Evolutionary conservation across 1,140 invertebrate genomes (phyloP).

Genomic region (Diabrotica undecimpunctata): DNA sequence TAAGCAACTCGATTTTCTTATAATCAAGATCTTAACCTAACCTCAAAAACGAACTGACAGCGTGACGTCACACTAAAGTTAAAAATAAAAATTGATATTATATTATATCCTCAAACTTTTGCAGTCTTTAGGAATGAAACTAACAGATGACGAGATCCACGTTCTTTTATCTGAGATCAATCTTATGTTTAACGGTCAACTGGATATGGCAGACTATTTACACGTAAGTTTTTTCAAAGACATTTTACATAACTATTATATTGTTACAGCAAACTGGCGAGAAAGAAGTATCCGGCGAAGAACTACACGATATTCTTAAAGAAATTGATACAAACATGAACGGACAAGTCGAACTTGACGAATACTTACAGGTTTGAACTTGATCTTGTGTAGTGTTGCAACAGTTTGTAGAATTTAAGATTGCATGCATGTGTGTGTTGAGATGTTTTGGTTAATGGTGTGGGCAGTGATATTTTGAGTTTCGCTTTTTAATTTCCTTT

Average conservation of each 20-base stretch:
- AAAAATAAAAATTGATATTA: too few species aligned
- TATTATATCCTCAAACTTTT: neutral
- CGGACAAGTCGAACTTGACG: slow-evolving; percentile 97
- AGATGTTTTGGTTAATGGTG: neutral
- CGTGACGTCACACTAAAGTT: too few species aligned
- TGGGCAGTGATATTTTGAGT: slow-evolving; percentile 13
- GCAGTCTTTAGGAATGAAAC: slow-evolving; percentile 56
- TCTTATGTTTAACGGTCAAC: slow-evolving; percentile 62
- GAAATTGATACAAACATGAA: slow-evolving; percentile 99
- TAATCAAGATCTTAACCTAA: too few species aligned
- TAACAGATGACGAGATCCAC: slow-evolving; percentile 62
- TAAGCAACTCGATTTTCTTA: too few species aligned
- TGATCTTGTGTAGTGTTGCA: neutral
- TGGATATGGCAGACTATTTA: slow-evolving; percentile 69
- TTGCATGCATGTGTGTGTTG: slow-evolving; percentile 20
- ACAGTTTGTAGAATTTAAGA: too few species aligned
- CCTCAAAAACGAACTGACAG: too few species aligned
- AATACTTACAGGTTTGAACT: slow-evolving; percentile 91
- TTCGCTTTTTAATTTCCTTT: slow-evolving; percentile 8
- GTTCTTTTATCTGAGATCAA: slow-evolving; percentile 65
- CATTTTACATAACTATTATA: slow-evolving; percentile 27
- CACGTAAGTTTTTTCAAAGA: slow-evolving; percentile 57
- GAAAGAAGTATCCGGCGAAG: slow-evolving; percentile 84
- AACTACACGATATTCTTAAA: slow-evolving; percentile 93
- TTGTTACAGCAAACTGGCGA: slow-evolving; percentile 81